Evolutionary conservation across 2,797 vertebrate genomes (phyloP), one percentile per base, ranked within the genome.

Genomic region (Myotis planiceps): DNA sequence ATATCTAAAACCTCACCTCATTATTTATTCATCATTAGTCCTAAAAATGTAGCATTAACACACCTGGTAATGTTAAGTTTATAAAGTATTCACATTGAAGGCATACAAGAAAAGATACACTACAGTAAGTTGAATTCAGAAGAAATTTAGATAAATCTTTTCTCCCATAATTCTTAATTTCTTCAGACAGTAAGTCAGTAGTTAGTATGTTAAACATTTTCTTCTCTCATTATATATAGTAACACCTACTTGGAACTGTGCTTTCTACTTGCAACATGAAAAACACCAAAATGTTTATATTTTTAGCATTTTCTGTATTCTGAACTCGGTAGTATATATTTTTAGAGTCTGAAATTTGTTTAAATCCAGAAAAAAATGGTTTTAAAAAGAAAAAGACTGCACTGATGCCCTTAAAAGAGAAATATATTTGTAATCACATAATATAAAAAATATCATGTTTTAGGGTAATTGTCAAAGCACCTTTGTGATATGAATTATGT

Each of bases 281-380:
- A 91, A 82, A 47, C 5, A 60, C 10, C 29, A 68, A 80, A 71
- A 81, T 92, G 27, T 74, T 83, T 84, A 16, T 58, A 42, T 10
- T 34, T 85, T 12, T 55, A 81, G 65, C 58, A 55, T 82, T 93
- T 84, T 79, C 16, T 90, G 14, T 89, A 82, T 87, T 94, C 18
- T 91, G 65, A 75, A 87, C 42, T 68, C 69, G n/a, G 25, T 55
- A 91, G 32, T 80, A 18, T 14, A 13, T 51, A 82, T 32, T 84
- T 96, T 83, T 15, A 89, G 39, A 89, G 42, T 60, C 21, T 21
- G 76, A 86, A 69, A 68, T 53, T 55, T 47, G 16, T 55, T 80
- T 89, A 91, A 66, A 7, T 92, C 91, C 27, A 94, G 51, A 4
- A 51, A 89, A 89, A 55, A 84, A 92, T 37, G 71, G 16, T 86